Evolutionary conservation across 2,888 invertebrate species (phyloP), one percentile per base, ranked within the genome.

Genomic region (Volucella bombylans): DNA sequence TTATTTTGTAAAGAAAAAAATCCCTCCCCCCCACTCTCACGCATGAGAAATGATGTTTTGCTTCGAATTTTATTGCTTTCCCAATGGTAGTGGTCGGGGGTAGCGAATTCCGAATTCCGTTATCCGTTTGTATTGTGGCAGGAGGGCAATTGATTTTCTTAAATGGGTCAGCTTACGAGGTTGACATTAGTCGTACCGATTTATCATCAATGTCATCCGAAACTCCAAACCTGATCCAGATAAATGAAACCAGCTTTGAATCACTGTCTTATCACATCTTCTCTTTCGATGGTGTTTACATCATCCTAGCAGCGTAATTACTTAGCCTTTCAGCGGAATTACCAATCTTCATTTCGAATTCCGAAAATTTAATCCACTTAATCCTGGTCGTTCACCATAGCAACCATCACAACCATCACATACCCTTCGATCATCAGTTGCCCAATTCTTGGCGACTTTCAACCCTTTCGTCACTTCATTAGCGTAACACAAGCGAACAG

Each of bases 391-490:
- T 74, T 74, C 69, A 68, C 73, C 67, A 61, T 31, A 31, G 6
- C 4, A 31, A 31, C 59, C 45, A 14, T 18, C 68, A 11, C 57
- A 45, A 23, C 18, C 59, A 38, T 57, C 23, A 15, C 11, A 15
- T 31, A 31, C 31, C 31, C 31, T 52, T 59, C 12, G 59, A 50
- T 71, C 59, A 61, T 45, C 65, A 54, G 76, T 41, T 68, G 67
- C 23, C 57, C 38, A 31, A 6, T 31, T 31, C 6, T 31, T 31
- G 31, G 31, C 31, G 31, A 31, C 49, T 61, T 54, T 43, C 76
- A 82, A 76, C 76, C 82, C 82, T 76, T 82, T 82, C 82, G 15
- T 69, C 82, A 82, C 71, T 76, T 82, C 82, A 77, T 82, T 82
- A 82, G 82, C 76, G 76, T 43, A 54, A 76, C 64, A 81, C 73